Evolutionary conservation across 2,888 invertebrate genomes (phyloP), one percentile per base, ranked within the genome.

Genomic region (Aphidoletes aphidimyza): DNA sequence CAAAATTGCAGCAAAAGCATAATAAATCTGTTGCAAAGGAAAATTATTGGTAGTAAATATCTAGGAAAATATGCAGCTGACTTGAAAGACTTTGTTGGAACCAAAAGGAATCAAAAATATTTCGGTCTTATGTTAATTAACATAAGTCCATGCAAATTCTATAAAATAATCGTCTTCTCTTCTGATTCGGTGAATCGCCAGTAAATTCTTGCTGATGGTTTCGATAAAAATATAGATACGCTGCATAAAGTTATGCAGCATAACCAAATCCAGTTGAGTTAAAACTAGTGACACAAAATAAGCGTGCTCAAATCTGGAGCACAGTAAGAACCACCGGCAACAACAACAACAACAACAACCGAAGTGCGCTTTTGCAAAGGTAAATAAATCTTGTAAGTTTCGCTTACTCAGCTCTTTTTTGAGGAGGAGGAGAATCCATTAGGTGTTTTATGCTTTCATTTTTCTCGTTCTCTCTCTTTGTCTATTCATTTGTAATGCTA

Each of bases 361-460:
- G 34, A 69, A 69, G 14, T 30, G n/a, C n/a, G n/a, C n/a, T 30
- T 69, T 30, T 14, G 30, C 30, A 69, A 69, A 30, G 34, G 69
- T 69, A 69, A 69, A 69, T 69, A 69, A 69, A 69, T 69, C 69
- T 69, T 69, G 69, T 14, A 69, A 69, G 6, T 2, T 69, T 69
- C 69, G 69, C 69, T 69, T 30, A 69, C 69, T 69, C 69, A 69
- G 69, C 69, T 69, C 30, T 69, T 69, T 69, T 30, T n/a, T n/a
- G n/a, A n/a, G n/a, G n/a, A n/a, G n/a, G n/a, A n/a, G n/a, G n/a
- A 5, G 54, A 30, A 30, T 69, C 69, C 69, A 69, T 69, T 69
- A 69, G 69, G 69, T 69, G 69, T 69, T 69, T 69, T 69, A 69
- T 69, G 69, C 30, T 34, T 69, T 30, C 69, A 69, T 69, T 69